A percentile compares a stretch with the other conserved stretches of the same genome.
phyloP scores from a whole-genome alignment of 2,888 invertebrate genomes.

The Macrophya alboannulata region DNA sequence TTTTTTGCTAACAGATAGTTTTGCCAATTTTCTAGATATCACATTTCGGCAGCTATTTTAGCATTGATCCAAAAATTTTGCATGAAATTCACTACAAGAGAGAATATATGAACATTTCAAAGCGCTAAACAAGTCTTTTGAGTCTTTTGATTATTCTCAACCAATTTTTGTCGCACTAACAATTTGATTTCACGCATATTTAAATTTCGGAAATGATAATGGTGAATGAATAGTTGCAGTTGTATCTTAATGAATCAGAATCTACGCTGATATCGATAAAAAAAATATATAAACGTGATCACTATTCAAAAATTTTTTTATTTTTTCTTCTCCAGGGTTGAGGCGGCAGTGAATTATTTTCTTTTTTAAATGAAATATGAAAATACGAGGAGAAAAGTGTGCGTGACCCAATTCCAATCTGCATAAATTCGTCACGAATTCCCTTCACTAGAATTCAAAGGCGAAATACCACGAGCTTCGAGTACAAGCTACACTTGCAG shows the following conservation, averaged over 20 bases:
- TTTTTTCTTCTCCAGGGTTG: neutral
- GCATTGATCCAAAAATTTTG: neutral
- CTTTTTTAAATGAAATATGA: slow-evolving; percentile 19
- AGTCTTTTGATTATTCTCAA: neutral
- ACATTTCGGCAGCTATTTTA: neutral
- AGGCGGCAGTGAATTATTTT: neutral
- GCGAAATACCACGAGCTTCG: neutral
- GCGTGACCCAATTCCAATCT: slow-evolving; percentile 26
- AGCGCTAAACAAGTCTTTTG: neutral
- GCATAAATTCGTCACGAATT: slow-evolving; percentile 18
- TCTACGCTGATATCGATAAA: neutral
- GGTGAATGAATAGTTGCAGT: neutral
- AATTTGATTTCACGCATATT: neutral
- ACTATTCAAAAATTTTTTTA: slow-evolving; percentile 37
- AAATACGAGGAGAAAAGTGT: neutral
- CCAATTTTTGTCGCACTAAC: neutral
- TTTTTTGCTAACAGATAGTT: slow-evolving; percentile 15
- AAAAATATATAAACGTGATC: neutral
- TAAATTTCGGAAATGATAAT: neutral
- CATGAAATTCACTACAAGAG: neutral
- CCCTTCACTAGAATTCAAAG: slow-evolving; percentile 9
- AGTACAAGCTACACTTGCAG: neutral
- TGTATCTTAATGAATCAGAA: neutral
- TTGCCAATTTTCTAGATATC: neutral
- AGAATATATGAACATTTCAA: neutral